Evolutionary conservation across 2,888 invertebrate species (phyloP), one percentile per base, ranked within the genome.

Genomic region (Euproctis similis): DNA sequence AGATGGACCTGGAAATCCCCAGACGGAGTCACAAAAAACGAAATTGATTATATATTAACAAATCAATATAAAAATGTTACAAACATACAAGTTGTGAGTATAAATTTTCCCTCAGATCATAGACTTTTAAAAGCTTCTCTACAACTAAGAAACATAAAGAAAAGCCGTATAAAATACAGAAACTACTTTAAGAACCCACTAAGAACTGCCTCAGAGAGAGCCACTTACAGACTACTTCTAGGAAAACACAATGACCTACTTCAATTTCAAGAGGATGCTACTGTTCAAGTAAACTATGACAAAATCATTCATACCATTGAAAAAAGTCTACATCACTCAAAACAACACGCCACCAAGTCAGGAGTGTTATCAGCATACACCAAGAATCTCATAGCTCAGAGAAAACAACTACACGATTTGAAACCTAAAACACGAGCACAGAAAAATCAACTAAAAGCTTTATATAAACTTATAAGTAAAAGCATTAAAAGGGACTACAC

Each of bases 1-100:
- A 28, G 19, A 20, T 32, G 27, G 27, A 27, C 27, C 5, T 21
- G 27, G 21, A 27, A 10, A 20, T 27, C 27, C 1, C 13, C 26
- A 13, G 26, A 26, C 4, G 9, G 10, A 14, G 9, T 7, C 13
- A 20, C 13, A 8, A 26, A 13, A 20, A 26, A 20, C 14, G 19
- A 26, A 20, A 26, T 20, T 9, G 20, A 26, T 12, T 20, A 20
- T 8, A 20, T 20, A 13, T 13, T n/a, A n/a, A n/a, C n/a, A n/a
- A n/a, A n/a, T n/a, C n/a, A n/a, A n/a, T n/a, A n/a, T n/a, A n/a
- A n/a, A 18, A 26, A 26, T 12, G 19, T 26, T 19, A 8, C 4
- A 19, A 26, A 26, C 12, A 4, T 26, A 8, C 12, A 26, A 26
- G 19, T 26, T 8, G 0, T 26, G 8, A 12, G 19, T 19, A 9